Evolutionary conservation across 2,797 vertebrate genomes (phyloP).

Genomic region (Sebastiscus albofasciatus): DNA sequence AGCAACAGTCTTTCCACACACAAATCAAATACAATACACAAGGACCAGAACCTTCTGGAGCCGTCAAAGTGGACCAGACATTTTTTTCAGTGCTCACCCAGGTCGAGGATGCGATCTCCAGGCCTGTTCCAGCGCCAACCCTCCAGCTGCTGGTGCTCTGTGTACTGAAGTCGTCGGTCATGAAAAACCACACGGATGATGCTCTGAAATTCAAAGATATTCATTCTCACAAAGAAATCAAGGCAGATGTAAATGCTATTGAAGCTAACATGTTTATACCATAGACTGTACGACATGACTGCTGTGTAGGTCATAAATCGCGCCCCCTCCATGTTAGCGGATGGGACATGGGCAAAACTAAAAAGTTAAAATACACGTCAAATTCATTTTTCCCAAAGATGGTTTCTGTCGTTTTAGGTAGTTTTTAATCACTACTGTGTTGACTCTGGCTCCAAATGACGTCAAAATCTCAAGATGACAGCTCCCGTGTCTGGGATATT

Average conservation of each 20-base stretch:
- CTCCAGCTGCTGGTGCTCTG: constrained; percentile 96
- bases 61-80: neutral
- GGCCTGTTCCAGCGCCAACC: constrained; percentile 97
- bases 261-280: neutral
- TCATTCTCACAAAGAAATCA: neutral
- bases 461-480: no score
- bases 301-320: no score
- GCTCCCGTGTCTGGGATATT: no score
- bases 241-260: neutral
- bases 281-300: no score
- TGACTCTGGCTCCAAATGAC: no score
- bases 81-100: constrained; percentile 82
- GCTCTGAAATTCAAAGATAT: constrained; percentile 81
- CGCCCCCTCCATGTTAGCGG: no score
- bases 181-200: constrained; percentile 97
- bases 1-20: constrained; percentile 12
- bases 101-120: constrained; percentile 94
- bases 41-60: neutral
- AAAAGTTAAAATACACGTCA: no score
- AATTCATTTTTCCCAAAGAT: no score
- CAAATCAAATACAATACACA: neutral
- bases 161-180: constrained; percentile 94
- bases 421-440: no score
- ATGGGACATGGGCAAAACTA: no score
- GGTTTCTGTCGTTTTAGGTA: no score